Conservation (phyloP, 1,140 invertebrate genomes). For the Riptortus pedestris region DNA sequence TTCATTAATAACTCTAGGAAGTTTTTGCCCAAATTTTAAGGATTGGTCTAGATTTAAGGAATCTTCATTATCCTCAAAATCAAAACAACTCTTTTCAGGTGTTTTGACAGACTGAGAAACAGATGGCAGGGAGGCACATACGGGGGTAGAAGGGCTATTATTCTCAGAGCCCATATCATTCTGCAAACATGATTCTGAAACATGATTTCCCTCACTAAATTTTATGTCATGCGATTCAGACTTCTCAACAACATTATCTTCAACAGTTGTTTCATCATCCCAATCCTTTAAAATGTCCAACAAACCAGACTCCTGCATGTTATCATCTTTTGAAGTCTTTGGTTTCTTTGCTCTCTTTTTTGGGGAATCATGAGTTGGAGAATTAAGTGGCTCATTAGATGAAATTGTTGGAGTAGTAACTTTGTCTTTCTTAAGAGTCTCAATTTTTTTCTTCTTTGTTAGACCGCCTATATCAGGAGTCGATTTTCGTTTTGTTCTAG, state of each 20-base stretch:
- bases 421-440: neutral
- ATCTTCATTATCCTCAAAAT: conserved; percentile 47
- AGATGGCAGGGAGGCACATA: neutral
- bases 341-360: neutral
- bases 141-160: too few relatives aligned
- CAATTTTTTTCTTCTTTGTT: neutral
- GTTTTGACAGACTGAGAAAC: neutral
- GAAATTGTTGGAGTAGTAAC: neutral
- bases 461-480: too few relatives aligned
- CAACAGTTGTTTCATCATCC: conserved; percentile 33
- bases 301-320: neutral
- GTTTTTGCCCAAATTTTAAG: conserved; percentile 41
- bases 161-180: too few relatives aligned
- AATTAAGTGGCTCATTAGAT: neutral
- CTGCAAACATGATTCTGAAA: too few relatives aligned
- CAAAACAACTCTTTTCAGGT: conserved; percentile 37
- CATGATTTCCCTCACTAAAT: conserved; percentile 32
- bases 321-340: neutral
- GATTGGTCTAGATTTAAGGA: conserved; percentile 28
- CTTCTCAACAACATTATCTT: neutral
- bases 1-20: conserved; percentile 37
- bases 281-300: conserved; percentile 36
- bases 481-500: too few relatives aligned
- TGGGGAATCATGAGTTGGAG: neutral
- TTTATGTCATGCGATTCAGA: conserved; percentile 25